These are phyloP conservation scores for Cordylochernes scorpioides DNA, from an alignment of 2,888 invertebrate species.

Conservation along the genomic window DNA sequence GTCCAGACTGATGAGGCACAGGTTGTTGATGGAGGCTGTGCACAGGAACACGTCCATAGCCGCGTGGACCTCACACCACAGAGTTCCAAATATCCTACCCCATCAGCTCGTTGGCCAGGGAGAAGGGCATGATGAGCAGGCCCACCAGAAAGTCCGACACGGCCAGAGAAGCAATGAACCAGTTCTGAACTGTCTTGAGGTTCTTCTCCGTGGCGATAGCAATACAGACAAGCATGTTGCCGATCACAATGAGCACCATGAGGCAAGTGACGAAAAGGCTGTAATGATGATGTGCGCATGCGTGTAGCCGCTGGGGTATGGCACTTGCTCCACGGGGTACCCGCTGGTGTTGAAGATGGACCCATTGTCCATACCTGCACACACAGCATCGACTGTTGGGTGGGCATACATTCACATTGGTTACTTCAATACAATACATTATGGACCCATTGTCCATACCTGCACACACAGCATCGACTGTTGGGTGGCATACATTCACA, in stretches of 20 bases:
- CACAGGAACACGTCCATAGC: constrained; percentile 85
- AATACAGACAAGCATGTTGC: constrained; percentile 85
- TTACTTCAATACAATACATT: no score
- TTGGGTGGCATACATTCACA: no score
- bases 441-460: no score
- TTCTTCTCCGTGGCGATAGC: constrained; percentile 87
- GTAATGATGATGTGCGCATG: constrained; percentile 65
- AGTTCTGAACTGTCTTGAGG: constrained; percentile 81
- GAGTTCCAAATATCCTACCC: constrained; percentile 90
- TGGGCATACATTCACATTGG: no score
- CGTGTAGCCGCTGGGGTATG: constrained; percentile 65
- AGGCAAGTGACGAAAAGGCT: constrained; percentile 60
- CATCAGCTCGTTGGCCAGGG: constrained; percentile 83
- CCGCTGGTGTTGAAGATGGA: no score
- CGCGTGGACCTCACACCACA: constrained; percentile 88
- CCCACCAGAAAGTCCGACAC: constrained; percentile 86
- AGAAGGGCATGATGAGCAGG: constrained; percentile 85
- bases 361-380: no score
- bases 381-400: no score
- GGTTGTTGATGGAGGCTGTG: constrained; percentile 86
- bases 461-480: no score
- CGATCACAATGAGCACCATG: constrained; percentile 82
- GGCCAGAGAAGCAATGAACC: constrained; percentile 87
- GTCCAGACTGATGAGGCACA: constrained; percentile 82
- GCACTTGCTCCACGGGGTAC: no score